Percentiles rank a stretch among this genome's conserved stretches.
phyloP scores from a whole-genome alignment of 2,888 invertebrate genomes.

The Tortricodes alternella region DNA sequence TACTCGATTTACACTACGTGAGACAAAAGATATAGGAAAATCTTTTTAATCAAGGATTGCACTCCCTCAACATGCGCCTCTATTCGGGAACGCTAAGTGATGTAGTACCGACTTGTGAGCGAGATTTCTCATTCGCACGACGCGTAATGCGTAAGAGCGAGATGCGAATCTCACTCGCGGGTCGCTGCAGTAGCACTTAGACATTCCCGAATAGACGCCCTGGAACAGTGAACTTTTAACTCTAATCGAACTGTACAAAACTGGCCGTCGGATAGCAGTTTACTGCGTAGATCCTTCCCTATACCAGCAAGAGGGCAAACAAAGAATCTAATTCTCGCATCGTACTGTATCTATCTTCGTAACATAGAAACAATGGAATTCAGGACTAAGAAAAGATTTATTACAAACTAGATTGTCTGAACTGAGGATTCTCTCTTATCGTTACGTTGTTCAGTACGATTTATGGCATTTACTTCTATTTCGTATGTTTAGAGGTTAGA shows the following conservation, averaged over 20 bases:
- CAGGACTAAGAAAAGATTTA: slow-evolving; percentile 30
- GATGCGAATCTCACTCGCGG: too few species aligned
- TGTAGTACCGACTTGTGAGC: too few species aligned
- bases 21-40: too few species aligned
- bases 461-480: slow-evolving; percentile 8
- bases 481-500: not conserved
- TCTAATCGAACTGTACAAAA: not conserved
- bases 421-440: slow-evolving; percentile 8
- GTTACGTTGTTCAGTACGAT: slow-evolving; percentile 17
- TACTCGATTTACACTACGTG: too few species aligned
- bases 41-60: too few species aligned
- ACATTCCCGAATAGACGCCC: too few species aligned
- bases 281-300: not conserved
- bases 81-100: too few species aligned
- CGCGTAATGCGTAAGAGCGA: too few species aligned
- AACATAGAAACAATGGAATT: slow-evolving; percentile 29
- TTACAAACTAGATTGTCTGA: slow-evolving; percentile 27
- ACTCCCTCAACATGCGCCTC: too few species aligned
- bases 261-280: not conserved
- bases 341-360: slow-evolving; percentile 19
- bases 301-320: slow-evolving; percentile 15
- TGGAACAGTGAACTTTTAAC: too few species aligned
- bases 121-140: too few species aligned
- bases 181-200: too few species aligned
- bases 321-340: slow-evolving; percentile 27